Evolutionary conservation across 2,888 invertebrate species (phyloP).

Genomic region (Poecilobothrus nobilitatus): DNA sequence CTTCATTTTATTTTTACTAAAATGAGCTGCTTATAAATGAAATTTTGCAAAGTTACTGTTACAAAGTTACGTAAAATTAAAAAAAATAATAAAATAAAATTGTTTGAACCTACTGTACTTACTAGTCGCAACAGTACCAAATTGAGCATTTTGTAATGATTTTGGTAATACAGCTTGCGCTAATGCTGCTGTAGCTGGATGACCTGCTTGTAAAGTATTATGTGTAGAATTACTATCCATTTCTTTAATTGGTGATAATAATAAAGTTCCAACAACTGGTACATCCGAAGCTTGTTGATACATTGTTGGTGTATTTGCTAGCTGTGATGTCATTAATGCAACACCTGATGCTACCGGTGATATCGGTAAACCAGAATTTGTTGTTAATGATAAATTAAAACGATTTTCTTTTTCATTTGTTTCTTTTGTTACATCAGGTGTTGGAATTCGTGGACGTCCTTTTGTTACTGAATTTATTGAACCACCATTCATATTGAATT

Average conservation of each 20-base stretch:
- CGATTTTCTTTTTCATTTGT: slow-evolving; percentile 57
- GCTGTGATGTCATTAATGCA: slow-evolving; percentile 58
- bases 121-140: slow-evolving; percentile 17
- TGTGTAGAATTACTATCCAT: slow-evolving; percentile 67
- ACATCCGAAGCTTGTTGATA: slow-evolving; percentile 48
- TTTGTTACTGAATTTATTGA: slow-evolving; percentile 44
- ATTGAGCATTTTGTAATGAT: slow-evolving; percentile 28
- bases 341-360: slow-evolving; percentile 49
- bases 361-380: slow-evolving; percentile 41
- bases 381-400: slow-evolving; percentile 27
- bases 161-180: slow-evolving; percentile 66
- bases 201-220: slow-evolving; percentile 62
- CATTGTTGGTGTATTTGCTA: slow-evolving; percentile 46
- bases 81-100: too few species aligned
- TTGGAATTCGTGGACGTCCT: slow-evolving; percentile 79
- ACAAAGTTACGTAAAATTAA: background rate
- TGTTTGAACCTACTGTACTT: background rate
- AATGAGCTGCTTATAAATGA: too few species aligned
- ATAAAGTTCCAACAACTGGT: slow-evolving; percentile 65
- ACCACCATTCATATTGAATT: slow-evolving; percentile 54
- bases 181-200: slow-evolving; percentile 66
- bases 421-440: slow-evolving; percentile 79
- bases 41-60: too few species aligned
- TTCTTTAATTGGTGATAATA: slow-evolving; percentile 77
- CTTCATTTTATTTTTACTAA: too few species aligned